Percentiles rank a stretch among this genome's conserved stretches.
These are phyloP conservation scores for Ischnura elegans DNA, from an alignment of 2,888 invertebrate species.

Conservation along the genomic window DNA sequence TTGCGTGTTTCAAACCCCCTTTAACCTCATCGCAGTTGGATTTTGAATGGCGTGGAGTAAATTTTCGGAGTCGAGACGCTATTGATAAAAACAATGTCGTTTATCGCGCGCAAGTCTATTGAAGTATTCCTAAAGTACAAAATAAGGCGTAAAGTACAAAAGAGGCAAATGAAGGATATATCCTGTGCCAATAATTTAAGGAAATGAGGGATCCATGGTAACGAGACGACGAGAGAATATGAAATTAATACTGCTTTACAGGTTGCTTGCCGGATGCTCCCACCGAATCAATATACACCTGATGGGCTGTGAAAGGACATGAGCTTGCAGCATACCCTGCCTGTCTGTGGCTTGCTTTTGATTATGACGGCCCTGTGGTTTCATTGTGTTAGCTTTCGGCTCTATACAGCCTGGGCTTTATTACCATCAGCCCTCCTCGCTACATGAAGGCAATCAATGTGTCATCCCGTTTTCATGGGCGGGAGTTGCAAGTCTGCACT, in stretches of 20 bases:
- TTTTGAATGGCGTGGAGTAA: too few species aligned
- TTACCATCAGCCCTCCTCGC: neutral
- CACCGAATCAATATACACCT: neutral
- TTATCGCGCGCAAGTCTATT: too few species aligned
- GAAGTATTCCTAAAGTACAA: too few species aligned
- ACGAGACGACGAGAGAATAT: neutral
- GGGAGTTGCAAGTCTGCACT: neutral
- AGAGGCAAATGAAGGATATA: too few species aligned
- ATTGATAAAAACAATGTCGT: too few species aligned
- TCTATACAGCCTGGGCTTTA: neutral
- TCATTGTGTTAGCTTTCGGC: neutral
- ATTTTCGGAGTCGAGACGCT: too few species aligned
- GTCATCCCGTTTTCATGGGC: neutral
- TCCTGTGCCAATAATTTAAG: neutral
- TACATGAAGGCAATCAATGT: neutral
- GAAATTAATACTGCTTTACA: neutral
- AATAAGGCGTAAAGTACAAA: too few species aligned
- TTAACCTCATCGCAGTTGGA: too few species aligned
- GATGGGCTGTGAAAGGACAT: neutral
- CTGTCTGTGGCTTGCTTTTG: neutral
- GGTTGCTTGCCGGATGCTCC: neutral
- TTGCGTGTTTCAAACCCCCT: too few species aligned
- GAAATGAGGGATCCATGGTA: neutral
- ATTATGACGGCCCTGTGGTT: neutral
- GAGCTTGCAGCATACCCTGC: neutral